A percentile compares a stretch with the other conserved stretches of the same genome.
These are phyloP conservation scores for Drosophila kambysellisi DNA, from an alignment of 2,888 invertebrate species.

Conservation along the genomic window DNA sequence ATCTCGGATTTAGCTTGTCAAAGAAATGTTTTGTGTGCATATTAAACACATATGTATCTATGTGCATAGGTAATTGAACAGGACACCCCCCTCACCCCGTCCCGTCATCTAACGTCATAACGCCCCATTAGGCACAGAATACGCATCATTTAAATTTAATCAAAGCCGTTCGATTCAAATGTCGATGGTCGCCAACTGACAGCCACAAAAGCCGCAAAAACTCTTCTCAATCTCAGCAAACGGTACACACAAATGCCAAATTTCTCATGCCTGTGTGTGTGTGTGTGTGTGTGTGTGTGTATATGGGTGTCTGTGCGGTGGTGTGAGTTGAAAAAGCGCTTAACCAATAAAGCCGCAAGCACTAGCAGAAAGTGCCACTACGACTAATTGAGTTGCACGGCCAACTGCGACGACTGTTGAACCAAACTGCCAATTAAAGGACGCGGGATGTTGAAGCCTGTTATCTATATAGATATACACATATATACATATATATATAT, in stretches of 20 bases:
- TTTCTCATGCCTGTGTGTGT: constrained; percentile 32
- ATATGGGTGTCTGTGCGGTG: not conserved
- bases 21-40: constrained; percentile 4
- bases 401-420: constrained; percentile 10
- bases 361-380: not conserved
- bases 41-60: not conserved
- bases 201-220: constrained; percentile 68
- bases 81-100: not conserved
- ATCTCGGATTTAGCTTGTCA: not conserved
- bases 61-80: constrained; percentile 28
- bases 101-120: not conserved
- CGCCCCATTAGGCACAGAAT: constrained; percentile 52
- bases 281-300: not conserved
- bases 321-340: constrained; percentile 29
- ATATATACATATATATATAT: not conserved
- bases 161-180: constrained; percentile 54
- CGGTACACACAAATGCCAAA: constrained; percentile 52
- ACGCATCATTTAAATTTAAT: constrained; percentile 66
- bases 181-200: constrained; percentile 59
- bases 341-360: constrained; percentile 52
- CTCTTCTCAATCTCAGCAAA: constrained; percentile 45
- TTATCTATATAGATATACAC: not conserved
- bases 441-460: not conserved
- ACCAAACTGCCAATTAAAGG: constrained; percentile 49
- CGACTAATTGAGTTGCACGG: constrained; percentile 61